Percentiles rank a stretch among this genome's conserved stretches.
Conservation (phyloP, 2,888 invertebrate genomes). For the Horisme vitalbata region DNA sequence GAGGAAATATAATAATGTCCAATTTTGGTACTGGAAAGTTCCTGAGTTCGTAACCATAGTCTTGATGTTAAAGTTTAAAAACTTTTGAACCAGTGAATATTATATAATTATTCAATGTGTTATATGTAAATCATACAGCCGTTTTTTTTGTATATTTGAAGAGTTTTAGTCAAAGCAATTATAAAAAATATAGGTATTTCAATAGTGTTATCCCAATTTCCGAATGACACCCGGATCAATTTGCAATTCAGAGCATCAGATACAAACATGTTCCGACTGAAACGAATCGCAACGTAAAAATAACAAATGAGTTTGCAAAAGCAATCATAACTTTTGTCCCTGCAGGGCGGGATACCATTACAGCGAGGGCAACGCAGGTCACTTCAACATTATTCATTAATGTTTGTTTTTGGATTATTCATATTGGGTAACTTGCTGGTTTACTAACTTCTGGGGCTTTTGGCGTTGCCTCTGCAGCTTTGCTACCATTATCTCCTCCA, state of each 20-base stretch:
- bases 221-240: slow-evolving; percentile 33
- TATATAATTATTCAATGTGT: too few relatives aligned
- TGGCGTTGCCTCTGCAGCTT: background rate
- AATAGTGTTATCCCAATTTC: slow-evolving; percentile 21
- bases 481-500: background rate
- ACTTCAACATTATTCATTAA: slow-evolving; percentile 34
- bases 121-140: too few relatives aligned
- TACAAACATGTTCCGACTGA: slow-evolving; percentile 35
- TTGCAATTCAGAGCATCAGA: slow-evolving; percentile 28
- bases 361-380: slow-evolving; percentile 30
- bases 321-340: slow-evolving; percentile 40
- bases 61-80: too few relatives aligned
- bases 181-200: background rate
- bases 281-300: slow-evolving; percentile 39
- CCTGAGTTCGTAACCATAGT: too few relatives aligned
- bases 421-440: slow-evolving; percentile 22
- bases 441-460: slow-evolving; percentile 14
- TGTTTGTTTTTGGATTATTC: slow-evolving; percentile 34
- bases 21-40: too few relatives aligned
- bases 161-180: too few relatives aligned
- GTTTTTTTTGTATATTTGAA: too few relatives aligned
- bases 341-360: slow-evolving; percentile 30
- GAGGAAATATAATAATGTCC: too few relatives aligned
- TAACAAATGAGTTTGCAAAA: slow-evolving; percentile 39
- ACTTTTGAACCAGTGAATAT: too few relatives aligned